Evolutionary conservation across 2,797 vertebrate genomes (phyloP).

Genomic region (Cetoscarus ocellatus): DNA sequence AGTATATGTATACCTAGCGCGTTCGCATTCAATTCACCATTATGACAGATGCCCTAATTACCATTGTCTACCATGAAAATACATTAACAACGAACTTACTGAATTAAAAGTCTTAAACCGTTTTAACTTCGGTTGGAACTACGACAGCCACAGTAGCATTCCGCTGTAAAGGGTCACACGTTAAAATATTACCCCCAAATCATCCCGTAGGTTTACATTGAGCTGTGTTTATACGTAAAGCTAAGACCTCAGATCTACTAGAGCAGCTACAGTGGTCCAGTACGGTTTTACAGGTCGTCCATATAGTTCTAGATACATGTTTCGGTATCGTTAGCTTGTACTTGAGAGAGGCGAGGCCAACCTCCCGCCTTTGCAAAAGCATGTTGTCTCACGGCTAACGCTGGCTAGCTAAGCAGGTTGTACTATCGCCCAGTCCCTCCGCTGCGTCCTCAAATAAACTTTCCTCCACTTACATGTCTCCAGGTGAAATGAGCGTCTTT

Average conservation of each 20-base stretch:
- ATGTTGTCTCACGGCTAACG: conserved; percentile 61
- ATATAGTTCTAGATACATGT: not conserved
- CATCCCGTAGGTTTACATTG: not conserved
- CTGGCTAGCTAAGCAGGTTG: conserved; percentile 29
- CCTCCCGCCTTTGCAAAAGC: conserved; percentile 75
- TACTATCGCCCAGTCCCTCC: conserved; percentile 9
- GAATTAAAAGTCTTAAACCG: too few relatives aligned
- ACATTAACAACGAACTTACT: too few relatives aligned
- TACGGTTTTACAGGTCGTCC: accelerated
- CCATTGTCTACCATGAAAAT: too few relatives aligned
- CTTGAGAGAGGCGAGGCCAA: conserved; percentile 53
- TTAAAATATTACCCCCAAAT: not conserved
- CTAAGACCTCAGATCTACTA: accelerated
- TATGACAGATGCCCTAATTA: too few relatives aligned
- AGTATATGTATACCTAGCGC: too few relatives aligned
- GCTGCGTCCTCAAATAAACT: not conserved
- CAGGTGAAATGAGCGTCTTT: conserved; percentile 25
- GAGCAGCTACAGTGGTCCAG: accelerated
- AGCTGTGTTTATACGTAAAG: not conserved
- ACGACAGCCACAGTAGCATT: too few relatives aligned
- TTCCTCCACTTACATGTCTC: conserved; percentile 76
- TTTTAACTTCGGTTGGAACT: too few relatives aligned
- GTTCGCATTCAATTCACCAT: too few relatives aligned
- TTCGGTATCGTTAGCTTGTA: conserved; percentile 1
- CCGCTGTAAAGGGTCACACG: too few relatives aligned